Percentiles rank a stretch among this genome's conserved stretches.
These are phyloP conservation scores for Entomobrya proxima DNA, from an alignment of 2,888 invertebrate genomes.

Conservation along the genomic window DNA sequence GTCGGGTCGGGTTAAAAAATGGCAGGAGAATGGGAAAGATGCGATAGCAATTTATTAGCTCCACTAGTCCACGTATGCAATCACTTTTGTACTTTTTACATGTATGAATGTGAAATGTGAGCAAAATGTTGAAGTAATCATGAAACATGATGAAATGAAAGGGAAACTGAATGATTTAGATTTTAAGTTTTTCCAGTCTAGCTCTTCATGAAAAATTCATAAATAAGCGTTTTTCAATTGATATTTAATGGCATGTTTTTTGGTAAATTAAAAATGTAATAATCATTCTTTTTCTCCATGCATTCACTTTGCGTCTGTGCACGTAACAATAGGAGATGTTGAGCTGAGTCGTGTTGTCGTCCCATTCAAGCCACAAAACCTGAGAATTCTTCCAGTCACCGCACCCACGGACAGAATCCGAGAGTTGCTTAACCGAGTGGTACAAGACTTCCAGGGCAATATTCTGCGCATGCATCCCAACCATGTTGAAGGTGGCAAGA, in stretches of 20 bases:
- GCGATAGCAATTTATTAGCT: conserved; percentile 27
- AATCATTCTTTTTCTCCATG: no score
- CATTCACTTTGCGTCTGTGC: background rate
- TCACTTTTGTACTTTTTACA: background rate
- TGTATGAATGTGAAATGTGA: background rate
- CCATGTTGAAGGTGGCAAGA: conserved; percentile 72
- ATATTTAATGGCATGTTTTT: background rate
- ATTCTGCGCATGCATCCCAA: conserved; percentile 74
- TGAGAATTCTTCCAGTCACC: conserved; percentile 74
- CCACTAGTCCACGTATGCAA: background rate
- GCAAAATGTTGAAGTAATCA: no score
- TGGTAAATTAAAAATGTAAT: background rate
- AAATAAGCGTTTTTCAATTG: background rate
- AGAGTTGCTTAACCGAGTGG: conserved; percentile 74
- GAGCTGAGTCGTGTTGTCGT: conserved; percentile 74
- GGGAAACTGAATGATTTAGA: conserved; percentile 3
- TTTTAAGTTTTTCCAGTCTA: background rate
- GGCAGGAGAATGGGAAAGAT: background rate
- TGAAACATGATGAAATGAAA: background rate
- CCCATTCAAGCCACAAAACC: conserved; percentile 75
- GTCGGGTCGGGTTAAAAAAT: no score
- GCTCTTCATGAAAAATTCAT: no score
- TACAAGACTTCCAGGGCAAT: conserved; percentile 74
- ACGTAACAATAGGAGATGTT: conserved; percentile 73
- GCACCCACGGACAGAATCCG: conserved; percentile 75